A percentile compares a stretch with the other conserved stretches of the same genome.
Evolutionary conservation across 2,888 invertebrate genomes (phyloP).

Genomic region (Eledona agricola): DNA sequence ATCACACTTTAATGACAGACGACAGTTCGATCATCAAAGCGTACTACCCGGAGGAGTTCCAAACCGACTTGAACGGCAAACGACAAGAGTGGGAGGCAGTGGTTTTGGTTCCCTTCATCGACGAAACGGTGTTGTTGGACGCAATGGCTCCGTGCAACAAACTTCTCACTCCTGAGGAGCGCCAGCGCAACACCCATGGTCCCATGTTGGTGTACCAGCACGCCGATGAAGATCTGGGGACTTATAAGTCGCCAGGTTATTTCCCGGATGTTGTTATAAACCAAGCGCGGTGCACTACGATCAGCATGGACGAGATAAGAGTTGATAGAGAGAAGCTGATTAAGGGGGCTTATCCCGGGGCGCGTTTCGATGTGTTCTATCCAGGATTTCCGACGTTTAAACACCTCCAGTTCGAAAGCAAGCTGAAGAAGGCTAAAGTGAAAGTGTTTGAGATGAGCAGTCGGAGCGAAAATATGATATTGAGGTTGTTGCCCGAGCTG

Average conservation of each 20-base stretch:
- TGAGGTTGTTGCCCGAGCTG: conserved; percentile 67
- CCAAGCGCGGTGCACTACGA: conserved; percentile 65
- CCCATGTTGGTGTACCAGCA: conserved; percentile 85
- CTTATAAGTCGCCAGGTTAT: conserved; percentile 67
- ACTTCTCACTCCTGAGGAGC: conserved; percentile 75
- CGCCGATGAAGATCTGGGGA: conserved; percentile 69
- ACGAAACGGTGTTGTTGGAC: conserved; percentile 74
- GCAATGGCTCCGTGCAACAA: conserved; percentile 79
- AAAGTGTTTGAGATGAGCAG: conserved; percentile 90
- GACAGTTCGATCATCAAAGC: conserved; percentile 83
- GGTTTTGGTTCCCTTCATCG: conserved; percentile 91
- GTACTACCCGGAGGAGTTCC: conserved; percentile 91
- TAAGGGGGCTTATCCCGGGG: conserved; percentile 77
- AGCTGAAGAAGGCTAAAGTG: conserved; percentile 73
- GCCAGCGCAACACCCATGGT: conserved; percentile 81
- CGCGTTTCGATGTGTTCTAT: conserved; percentile 74
- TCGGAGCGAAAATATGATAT: conserved; percentile 82
- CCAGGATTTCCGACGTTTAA: conserved; percentile 94
- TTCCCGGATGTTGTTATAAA: conserved; percentile 70
- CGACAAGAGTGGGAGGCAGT: conserved; percentile 97
- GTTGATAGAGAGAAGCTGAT: conserved; percentile 69
- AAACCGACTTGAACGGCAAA: conserved; percentile 96
- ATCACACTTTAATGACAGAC: conserved; percentile 80
- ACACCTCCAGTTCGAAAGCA: conserved; percentile 75
- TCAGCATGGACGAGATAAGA: conserved; percentile 68